These are phyloP conservation scores for Bombus vancouverensis DNA, from an alignment of 1,140 invertebrate genomes.

Conservation along the genomic window DNA sequence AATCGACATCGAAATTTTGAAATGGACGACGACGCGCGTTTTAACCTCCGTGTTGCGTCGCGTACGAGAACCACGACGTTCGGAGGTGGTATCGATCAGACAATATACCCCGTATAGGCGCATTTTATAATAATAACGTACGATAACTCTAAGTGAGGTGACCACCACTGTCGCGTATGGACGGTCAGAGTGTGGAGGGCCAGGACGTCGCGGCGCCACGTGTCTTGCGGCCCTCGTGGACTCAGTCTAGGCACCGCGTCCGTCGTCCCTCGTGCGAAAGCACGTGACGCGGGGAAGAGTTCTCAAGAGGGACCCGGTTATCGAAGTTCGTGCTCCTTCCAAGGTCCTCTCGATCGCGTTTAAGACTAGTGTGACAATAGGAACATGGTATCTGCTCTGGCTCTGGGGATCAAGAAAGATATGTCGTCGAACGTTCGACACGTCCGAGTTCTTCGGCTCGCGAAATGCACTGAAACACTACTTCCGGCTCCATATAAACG, in stretches of 20 bases:
- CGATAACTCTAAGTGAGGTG: slow-evolving; percentile 68
- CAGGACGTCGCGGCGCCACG: slow-evolving; percentile 70
- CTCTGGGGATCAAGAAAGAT: slow-evolving; percentile 66
- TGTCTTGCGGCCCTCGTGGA: slow-evolving; percentile 73
- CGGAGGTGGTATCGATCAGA: not conserved
- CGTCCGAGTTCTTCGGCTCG: slow-evolving; percentile 33
- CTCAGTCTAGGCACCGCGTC: slow-evolving; percentile 78
- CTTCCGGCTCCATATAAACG: not conserved
- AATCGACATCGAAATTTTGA: not conserved
- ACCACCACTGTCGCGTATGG: slow-evolving; percentile 77
- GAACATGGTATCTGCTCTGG: slow-evolving; percentile 79
- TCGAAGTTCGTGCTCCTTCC: not conserved
- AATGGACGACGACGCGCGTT: not conserved
- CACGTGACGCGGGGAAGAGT: slow-evolving; percentile 37
- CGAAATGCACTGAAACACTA: slow-evolving; percentile 55
- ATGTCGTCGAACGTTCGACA: slow-evolving; percentile 60
- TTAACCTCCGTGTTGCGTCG: not conserved
- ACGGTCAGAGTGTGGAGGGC: slow-evolving; percentile 77
- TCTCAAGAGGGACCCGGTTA: not conserved
- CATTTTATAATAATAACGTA: slow-evolving; percentile 34
- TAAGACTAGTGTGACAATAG: slow-evolving; percentile 83
- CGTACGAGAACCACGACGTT: not conserved
- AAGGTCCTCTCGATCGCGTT: slow-evolving; percentile 70
- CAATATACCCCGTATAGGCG: not conserved
- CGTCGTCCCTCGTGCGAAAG: slow-evolving; percentile 52